These are phyloP conservation scores for Darevskia mixta DNA, from an alignment of 2,797 vertebrate genomes.

Conservation along the genomic window DNA sequence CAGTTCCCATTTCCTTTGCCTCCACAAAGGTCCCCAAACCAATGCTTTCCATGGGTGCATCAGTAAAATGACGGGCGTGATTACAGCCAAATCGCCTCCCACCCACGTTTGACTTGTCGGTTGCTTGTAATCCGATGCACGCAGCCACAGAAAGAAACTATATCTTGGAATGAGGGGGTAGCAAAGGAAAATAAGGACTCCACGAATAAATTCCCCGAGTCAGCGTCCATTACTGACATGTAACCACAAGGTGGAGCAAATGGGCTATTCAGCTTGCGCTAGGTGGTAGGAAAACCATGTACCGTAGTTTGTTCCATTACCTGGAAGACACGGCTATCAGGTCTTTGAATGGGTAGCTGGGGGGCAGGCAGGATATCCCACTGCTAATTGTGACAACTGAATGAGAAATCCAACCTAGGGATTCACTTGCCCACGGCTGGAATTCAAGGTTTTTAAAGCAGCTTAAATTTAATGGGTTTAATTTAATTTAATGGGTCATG, in stretches of 20 bases:
- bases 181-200: not conserved
- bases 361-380: not conserved
- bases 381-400: not conserved
- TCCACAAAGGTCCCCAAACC: no score
- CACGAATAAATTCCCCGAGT: not conserved
- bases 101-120: not conserved
- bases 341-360: not conserved
- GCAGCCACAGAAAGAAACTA: not conserved
- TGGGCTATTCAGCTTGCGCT: not conserved
- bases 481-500: no score
- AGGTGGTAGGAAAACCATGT: no score
- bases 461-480: not conserved
- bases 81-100: not conserved
- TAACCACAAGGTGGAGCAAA: conserved; percentile 12
- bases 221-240: not conserved
- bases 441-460: not conserved
- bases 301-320: not conserved
- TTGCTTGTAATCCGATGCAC: not conserved
- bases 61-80: not conserved
- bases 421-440: not conserved
- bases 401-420: not conserved
- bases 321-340: not conserved
- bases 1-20: no score
- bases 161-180: not conserved
- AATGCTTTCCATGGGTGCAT: no score